Conservation (phyloP, 1,140 invertebrate species). For the Anastrepha ludens region DNA sequence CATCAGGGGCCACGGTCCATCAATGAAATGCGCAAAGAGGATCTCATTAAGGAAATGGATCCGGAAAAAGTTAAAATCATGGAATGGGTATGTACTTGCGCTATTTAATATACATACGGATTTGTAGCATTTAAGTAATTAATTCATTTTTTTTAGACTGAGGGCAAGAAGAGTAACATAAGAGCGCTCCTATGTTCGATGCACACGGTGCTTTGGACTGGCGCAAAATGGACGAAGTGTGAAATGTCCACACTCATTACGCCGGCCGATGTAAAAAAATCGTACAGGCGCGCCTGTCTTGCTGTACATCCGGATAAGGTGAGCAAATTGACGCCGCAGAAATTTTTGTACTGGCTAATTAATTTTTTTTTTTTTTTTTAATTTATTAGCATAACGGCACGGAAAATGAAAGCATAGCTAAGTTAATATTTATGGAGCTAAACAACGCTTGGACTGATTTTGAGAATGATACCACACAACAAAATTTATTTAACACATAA, state of each 20-base stretch:
- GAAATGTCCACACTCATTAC: conserved; percentile 96
- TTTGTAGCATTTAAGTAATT: background rate
- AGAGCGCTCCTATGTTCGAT: conserved; percentile 95
- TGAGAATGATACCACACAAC: conserved; percentile 91
- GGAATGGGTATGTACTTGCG: conserved; percentile 78
- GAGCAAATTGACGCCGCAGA: conserved; percentile 59
- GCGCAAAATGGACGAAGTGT: conserved; percentile 92
- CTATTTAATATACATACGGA: background rate
- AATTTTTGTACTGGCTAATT: background rate
- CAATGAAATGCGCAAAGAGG: conserved; percentile 93
- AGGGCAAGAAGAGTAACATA: conserved; percentile 98
- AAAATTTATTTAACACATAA: conserved; percentile 82
- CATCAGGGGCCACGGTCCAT: conserved; percentile 89
- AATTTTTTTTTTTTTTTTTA: background rate
- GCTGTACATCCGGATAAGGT: conserved; percentile 99
- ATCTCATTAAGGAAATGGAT: conserved; percentile 91
- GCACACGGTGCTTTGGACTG: conserved; percentile 95
- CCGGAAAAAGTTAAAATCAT: conserved; percentile 91
- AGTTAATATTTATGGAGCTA: conserved; percentile 98
- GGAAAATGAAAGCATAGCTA: conserved; percentile 92
- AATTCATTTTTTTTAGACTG: conserved; percentile 79
- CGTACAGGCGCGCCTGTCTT: conserved; percentile 95
- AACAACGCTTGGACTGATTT: conserved; percentile 99
- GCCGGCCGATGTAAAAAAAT: conserved; percentile 94
- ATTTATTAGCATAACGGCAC: conserved; percentile 87